Evolutionary conservation across 53 echinoderm and acorn worm genomes (phyloP).

Genomic region (Henricia sp.): DNA sequence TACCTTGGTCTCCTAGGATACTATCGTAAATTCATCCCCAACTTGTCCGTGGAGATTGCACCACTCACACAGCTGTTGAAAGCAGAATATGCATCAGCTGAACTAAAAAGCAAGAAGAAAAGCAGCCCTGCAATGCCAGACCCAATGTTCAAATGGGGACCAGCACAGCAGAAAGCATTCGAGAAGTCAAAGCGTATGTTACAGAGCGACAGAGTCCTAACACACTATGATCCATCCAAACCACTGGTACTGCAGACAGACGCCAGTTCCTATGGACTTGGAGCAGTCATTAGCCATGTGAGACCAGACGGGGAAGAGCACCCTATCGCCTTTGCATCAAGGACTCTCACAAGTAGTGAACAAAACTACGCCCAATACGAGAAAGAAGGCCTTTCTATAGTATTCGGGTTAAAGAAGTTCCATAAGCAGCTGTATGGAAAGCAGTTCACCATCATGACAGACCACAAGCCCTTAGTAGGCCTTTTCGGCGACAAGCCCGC

Average conservation of each 20-base stretch:
- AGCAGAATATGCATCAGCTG: slow-evolving; percentile 35
- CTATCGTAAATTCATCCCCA: slow-evolving; percentile 50
- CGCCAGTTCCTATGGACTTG: not conserved
- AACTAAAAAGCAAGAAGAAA: no score
- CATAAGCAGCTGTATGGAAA: no score
- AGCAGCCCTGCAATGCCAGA: not conserved
- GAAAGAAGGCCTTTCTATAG: no score
- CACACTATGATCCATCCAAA: slow-evolving; percentile 45
- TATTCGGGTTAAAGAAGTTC: no score
- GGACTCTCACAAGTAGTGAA: not conserved
- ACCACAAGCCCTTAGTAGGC: no score
- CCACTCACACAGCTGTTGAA: slow-evolving; percentile 51
- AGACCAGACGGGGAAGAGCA: no score
- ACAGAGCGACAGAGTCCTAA: not conserved
- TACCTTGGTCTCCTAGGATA: slow-evolving; percentile 56
- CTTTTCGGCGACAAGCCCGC: no score
- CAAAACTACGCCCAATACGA: no score
- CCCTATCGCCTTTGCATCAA: not conserved
- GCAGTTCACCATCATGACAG: no score
- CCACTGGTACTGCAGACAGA: slow-evolving; percentile 27
- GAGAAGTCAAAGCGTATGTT: slow-evolving; percentile 1
- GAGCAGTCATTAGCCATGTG: no score
- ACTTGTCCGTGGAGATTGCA: slow-evolving; percentile 37
- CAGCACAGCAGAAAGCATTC: slow-evolving; percentile 49
- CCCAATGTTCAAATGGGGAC: slow-evolving; percentile 58